Evolutionary conservation across 1,140 invertebrate genomes (phyloP), one percentile per base, ranked within the genome.

Genomic region (Bradysia coprophila): DNA sequence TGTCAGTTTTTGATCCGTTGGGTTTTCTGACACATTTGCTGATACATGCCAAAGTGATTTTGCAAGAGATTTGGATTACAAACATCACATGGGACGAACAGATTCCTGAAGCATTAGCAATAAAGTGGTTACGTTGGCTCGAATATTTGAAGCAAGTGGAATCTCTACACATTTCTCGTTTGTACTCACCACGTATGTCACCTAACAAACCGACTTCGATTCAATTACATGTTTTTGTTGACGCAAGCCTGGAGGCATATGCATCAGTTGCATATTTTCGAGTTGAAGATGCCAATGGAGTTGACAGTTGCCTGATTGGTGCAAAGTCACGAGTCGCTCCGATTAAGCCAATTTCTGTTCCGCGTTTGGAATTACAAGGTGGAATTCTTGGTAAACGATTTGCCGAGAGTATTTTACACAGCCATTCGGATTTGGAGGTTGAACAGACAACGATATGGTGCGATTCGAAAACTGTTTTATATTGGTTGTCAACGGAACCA

Each of bases 331-430:
- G 52, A 41, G 59, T 64, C 2, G 51, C 62, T 0, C 59, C 60
- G 10, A 5, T 59, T 10, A 56, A 55, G 39, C 18, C 40, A 5
- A 20, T 53, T 2, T 56, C 56, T 3, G 54, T 63, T 22, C 62
- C 62, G 0, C 43, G 58, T 13, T 40, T 66, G 2, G 61, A 66
- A 44, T 43, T 66, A 3, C 51, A 59, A 37, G 62, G 56, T 3
- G 62, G 61, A 4, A 38, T 62, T 1, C 38, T 61, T 16, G 55
- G 50, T 3, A 45, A 45, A 3, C 46, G 54, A 32, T n/a, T 66
- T 5, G 46, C 45, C 2, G 19, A 38, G 2, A 21, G 19, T 4
- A 19, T 42, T 15, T n/a, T 9, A 34, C 9, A 34, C 3, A 13
- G 9, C 5, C 40, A n/a, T 32, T 23, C 4, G 4, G 1, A 36